Evolutionary conservation across 92 coral and sea anemone genomes (phyloP), one percentile per base, ranked within the genome.

Genomic region (Virgularia gustaviana): DNA sequence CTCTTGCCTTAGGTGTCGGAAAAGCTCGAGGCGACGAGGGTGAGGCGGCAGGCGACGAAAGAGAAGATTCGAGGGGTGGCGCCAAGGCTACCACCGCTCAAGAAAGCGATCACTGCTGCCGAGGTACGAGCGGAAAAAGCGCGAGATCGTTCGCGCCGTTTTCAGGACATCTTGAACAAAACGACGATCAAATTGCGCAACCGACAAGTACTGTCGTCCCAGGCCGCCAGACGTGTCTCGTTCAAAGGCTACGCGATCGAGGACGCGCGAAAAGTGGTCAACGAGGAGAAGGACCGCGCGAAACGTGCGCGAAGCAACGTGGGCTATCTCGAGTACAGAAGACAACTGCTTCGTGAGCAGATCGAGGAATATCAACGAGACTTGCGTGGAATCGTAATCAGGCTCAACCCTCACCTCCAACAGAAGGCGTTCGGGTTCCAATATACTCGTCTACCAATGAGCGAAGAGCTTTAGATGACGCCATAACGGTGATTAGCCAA

Each of bases 31-130:
- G 94, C 86, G 53, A 34, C 67, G 20, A 61, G 85, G 66, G 51
- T 77, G 82, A 54, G 19, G 3, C 27, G 78, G 10, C 35, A 33
- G 45, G 62, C 35, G 37, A 68, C 60, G 59, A 34, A 31, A 4
- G 59, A 68, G 1, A 43, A 47, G 34, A 49, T 68, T 15, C 61
- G 75, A 31, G 61, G 22, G 9, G 28, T 68, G 30, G 38, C 29
- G 1, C 60, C 84, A 22, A 83, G 90, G 39, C 77, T 71, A 16
- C 76, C 85, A 45, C 83, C 86, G 6, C 63, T 94, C 10, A 68
- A 80, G 36, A 90, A 81, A 27, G 85, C 84, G 82, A 44, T 84
- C 64, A 90, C 71, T 35, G 82, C 79, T 80, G 86, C 86, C 71
- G 80, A 77, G 47, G 65, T 56, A 72, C 81, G 89, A 16, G 63